Evolutionary conservation across 2,113 vertebrate species (phyloP).

Genomic region (Brachionichthys hirsutus): DNA sequence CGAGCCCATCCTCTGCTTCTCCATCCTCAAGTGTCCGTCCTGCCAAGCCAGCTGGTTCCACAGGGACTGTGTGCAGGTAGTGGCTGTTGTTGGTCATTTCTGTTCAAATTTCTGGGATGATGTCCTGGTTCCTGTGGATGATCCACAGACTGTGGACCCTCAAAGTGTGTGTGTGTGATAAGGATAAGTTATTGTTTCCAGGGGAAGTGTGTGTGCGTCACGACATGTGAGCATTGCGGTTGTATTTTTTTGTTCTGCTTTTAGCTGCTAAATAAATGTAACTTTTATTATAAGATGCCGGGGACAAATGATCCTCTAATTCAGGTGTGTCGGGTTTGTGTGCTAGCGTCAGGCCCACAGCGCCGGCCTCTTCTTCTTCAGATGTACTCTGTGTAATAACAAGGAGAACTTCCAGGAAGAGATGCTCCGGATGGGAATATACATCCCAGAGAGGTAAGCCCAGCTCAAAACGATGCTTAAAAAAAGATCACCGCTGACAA

Average conservation of each 20-base stretch:
- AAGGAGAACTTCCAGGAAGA: constrained; percentile 91
- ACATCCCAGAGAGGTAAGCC: constrained; percentile 91
- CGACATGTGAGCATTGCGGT: constrained; percentile 33
- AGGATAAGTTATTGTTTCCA: constrained; percentile 73
- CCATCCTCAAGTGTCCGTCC: constrained; percentile 87
- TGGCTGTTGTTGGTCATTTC: not conserved
- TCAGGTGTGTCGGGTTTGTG: constrained; percentile 20
- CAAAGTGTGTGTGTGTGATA: too few species aligned
- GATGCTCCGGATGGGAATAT: constrained; percentile 94
- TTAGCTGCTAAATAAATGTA: constrained; percentile 28
- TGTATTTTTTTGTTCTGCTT: constrained; percentile 51
- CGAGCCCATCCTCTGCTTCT: constrained; percentile 81
- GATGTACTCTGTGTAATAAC: constrained; percentile 93
- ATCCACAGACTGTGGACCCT: too few species aligned
- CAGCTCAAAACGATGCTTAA: too few species aligned
- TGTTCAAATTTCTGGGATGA: too few species aligned
- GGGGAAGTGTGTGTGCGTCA: constrained; percentile 60
- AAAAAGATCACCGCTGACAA: too few species aligned
- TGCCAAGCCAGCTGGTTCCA: constrained; percentile 97
- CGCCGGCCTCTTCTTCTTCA: constrained; percentile 95
- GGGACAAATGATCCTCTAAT: too few species aligned
- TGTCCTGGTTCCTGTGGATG: not conserved
- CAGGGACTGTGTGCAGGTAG: constrained; percentile 94
- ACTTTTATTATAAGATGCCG: constrained; percentile 1
- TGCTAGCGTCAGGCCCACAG: constrained; percentile 90